These are phyloP conservation scores for Ostrea denselamellosa DNA, from an alignment of 1,140 invertebrate species.

Conservation along the genomic window DNA sequence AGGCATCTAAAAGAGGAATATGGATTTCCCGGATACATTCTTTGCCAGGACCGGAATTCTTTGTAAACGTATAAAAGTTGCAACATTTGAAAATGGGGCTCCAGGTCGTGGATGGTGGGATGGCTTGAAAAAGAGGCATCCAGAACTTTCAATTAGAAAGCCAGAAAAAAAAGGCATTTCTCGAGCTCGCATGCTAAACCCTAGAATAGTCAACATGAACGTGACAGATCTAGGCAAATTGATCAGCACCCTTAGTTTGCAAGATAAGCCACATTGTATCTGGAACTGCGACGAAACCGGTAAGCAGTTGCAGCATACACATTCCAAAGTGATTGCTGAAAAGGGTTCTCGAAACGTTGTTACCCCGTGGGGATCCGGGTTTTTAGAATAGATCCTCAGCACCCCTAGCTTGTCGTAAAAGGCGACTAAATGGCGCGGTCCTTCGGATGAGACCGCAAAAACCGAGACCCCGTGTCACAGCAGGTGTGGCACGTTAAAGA, in stretches of 20 bases:
- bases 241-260: not conserved
- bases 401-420: no score
- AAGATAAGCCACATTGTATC: not conserved
- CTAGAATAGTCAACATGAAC: not conserved
- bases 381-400: no score
- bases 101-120: conserved; percentile 45
- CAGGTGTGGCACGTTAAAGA: no score
- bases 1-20: conserved; percentile 39
- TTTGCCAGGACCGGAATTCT: conserved; percentile 17
- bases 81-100: not conserved
- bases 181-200: conserved; percentile 25
- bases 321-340: no score
- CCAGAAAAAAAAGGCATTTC: conserved; percentile 41
- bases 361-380: no score
- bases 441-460: no score
- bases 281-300: conserved; percentile 50
- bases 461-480: no score
- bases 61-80: not conserved
- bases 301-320: no score
- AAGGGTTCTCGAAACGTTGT: no score
- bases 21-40: not conserved
- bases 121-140: conserved; percentile 25
- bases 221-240: not conserved
- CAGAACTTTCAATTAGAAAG: conserved; percentile 39
- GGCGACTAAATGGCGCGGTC: no score